Conservation (phyloP, 2,888 invertebrate species). For the Mamestra brassicae region DNA sequence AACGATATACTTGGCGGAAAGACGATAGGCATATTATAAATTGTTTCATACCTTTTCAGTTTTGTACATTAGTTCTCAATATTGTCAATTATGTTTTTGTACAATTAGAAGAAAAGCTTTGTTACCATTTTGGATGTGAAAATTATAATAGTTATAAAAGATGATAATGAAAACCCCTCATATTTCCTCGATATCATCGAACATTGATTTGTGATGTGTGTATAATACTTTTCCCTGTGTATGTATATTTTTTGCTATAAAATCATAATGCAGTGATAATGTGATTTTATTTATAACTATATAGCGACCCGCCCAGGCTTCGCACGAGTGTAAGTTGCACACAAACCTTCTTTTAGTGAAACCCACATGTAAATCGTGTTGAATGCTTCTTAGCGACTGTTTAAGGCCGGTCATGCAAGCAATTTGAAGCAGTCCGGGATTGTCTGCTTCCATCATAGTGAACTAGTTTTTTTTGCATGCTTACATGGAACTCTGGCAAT, state of each 20-base stretch:
- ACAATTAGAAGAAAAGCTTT: constrained; percentile 60
- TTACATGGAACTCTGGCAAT: too few species aligned
- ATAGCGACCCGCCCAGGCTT: not conserved
- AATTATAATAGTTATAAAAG: constrained; percentile 66
- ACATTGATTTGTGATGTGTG: constrained; percentile 86
- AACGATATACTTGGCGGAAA: constrained; percentile 40
- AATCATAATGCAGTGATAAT: constrained; percentile 88
- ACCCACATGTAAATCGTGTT: not conserved
- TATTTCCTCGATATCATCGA: constrained; percentile 77
- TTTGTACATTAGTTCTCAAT: constrained; percentile 59
- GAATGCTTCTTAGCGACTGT: too few species aligned
- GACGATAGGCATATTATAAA: constrained; percentile 38
- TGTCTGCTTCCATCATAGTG: too few species aligned
- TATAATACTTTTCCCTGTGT: constrained; percentile 87
- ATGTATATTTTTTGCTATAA: constrained; percentile 91
- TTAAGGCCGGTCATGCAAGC: too few species aligned
- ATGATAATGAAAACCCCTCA: constrained; percentile 69
- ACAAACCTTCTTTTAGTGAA: not conserved
- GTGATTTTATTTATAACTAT: constrained; percentile 82
- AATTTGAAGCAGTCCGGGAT: too few species aligned
- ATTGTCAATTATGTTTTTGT: constrained; percentile 63
- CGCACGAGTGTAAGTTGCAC: not conserved
- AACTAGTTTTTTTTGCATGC: too few species aligned
- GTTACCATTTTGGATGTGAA: constrained; percentile 68
- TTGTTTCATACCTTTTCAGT: constrained; percentile 51